These are phyloP conservation scores for Sylvia atricapilla DNA, from an alignment of 2,113 vertebrate species.

Conservation along the genomic window DNA sequence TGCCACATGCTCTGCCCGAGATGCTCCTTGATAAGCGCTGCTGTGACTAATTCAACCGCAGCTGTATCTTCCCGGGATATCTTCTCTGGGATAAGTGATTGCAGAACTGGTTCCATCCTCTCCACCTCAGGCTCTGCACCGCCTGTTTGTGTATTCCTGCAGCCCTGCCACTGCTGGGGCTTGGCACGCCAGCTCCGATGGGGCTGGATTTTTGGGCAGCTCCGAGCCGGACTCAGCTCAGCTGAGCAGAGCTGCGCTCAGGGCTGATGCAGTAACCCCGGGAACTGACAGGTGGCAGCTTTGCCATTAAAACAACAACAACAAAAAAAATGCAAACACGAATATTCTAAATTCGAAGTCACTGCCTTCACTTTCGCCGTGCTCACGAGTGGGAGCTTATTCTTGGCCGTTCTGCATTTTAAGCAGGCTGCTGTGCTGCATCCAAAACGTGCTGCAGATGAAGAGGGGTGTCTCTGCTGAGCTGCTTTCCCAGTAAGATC, in stretches of 20 bases:
- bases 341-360: not conserved
- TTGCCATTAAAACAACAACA: slow-evolving; percentile 47
- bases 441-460: not conserved
- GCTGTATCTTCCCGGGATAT: not conserved
- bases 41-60: not conserved
- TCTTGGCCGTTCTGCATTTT: not conserved
- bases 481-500: not conserved
- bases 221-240: not conserved
- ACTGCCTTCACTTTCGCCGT: not conserved
- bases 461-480: not conserved
- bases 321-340: not conserved
- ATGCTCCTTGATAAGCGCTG: not conserved
- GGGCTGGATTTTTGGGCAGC: not conserved
- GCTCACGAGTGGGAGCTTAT: not conserved
- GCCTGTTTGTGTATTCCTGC: not conserved
- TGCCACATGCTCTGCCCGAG: not conserved
- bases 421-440: not conserved
- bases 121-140: not conserved
- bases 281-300: slow-evolving; percentile 63
- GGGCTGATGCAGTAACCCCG: slow-evolving; percentile 18
- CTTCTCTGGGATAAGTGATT: not conserved
- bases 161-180: not conserved
- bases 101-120: not conserved
- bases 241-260: not conserved
- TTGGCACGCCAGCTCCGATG: not conserved